Evolutionary conservation across 2,113 vertebrate genomes (phyloP).

Genomic region (Agapornis roseicollis): DNA sequence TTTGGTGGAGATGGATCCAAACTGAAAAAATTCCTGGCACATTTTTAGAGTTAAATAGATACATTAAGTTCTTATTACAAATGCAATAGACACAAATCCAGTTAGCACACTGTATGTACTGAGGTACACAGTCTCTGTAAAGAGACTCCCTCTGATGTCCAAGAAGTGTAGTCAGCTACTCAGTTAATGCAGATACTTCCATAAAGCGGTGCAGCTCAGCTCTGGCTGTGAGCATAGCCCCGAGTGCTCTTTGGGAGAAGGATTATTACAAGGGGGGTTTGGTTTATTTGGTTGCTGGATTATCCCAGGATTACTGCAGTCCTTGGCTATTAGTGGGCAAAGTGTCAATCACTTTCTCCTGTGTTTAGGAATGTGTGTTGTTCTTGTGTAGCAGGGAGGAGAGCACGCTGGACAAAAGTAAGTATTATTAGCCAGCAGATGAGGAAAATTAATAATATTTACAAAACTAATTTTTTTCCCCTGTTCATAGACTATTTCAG

Average conservation of each 20-base stretch:
- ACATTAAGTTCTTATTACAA: not conserved
- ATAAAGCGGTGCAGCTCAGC: not conserved
- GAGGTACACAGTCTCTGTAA: not conserved
- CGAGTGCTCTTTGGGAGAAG: not conserved
- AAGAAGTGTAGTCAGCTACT: not conserved
- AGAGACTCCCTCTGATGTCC: not conserved
- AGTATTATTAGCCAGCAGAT: not conserved
- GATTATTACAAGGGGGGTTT: not conserved
- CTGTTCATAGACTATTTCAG: not conserved
- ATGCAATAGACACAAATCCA: not conserved
- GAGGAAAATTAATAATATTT: not conserved
- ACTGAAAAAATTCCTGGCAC: not conserved
- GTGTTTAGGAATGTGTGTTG: not conserved
- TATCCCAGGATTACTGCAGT: not conserved
- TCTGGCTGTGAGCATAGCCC: not conserved
- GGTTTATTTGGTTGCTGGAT: not conserved
- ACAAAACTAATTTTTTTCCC: accelerated
- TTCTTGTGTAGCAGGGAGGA: not conserved
- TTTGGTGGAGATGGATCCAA: not conserved
- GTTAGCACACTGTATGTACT: not conserved
- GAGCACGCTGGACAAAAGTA: not conserved
- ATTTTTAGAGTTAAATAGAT: not conserved
- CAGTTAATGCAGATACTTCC: too few species aligned
- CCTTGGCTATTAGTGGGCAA: not conserved
- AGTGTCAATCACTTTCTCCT: accelerated